These are phyloP conservation scores for Illadopsis cleaveri DNA, from an alignment of 2,113 vertebrate genomes.

Conservation along the genomic window DNA sequence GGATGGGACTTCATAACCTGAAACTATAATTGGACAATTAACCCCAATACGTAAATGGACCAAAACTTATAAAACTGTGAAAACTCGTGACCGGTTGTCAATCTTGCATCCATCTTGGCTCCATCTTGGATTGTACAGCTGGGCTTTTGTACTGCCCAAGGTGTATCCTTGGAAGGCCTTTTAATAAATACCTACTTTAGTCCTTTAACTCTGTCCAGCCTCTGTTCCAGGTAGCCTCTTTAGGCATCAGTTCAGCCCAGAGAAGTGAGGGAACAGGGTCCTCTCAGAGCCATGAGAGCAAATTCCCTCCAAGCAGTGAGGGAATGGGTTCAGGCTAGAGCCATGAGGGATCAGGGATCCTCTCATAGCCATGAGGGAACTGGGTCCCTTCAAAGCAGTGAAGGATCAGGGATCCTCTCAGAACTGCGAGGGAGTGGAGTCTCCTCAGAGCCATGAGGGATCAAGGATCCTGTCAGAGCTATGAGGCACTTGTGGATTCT, in stretches of 20 bases:
- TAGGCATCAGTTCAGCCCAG: background rate
- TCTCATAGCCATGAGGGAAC: fast-evolving
- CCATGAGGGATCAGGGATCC: background rate
- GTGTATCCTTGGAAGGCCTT: background rate
- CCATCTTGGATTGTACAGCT: background rate
- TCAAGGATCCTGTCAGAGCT: background rate
- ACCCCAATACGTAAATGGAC: background rate
- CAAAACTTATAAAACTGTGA: background rate
- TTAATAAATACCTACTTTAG: background rate
- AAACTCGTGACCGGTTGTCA: background rate
- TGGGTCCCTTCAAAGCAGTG: background rate
- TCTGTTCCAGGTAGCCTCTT: background rate
- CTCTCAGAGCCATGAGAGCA: too few relatives aligned
- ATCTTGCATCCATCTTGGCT: too few relatives aligned
- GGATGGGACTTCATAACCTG: background rate
- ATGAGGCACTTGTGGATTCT: background rate
- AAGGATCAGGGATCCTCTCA: background rate
- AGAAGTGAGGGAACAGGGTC: fast-evolving
- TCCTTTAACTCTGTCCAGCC: background rate
- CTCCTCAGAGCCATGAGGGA: fast-evolving
- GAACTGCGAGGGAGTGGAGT: background rate
- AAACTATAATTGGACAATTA: background rate
- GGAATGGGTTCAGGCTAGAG: too few relatives aligned
- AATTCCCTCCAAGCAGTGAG: too few relatives aligned
- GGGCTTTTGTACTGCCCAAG: background rate